Percentiles rank a stretch among this genome's conserved stretches.
Evolutionary conservation across 2,888 invertebrate species (phyloP).

Genomic region (Cryptocheilus praepositus): DNA sequence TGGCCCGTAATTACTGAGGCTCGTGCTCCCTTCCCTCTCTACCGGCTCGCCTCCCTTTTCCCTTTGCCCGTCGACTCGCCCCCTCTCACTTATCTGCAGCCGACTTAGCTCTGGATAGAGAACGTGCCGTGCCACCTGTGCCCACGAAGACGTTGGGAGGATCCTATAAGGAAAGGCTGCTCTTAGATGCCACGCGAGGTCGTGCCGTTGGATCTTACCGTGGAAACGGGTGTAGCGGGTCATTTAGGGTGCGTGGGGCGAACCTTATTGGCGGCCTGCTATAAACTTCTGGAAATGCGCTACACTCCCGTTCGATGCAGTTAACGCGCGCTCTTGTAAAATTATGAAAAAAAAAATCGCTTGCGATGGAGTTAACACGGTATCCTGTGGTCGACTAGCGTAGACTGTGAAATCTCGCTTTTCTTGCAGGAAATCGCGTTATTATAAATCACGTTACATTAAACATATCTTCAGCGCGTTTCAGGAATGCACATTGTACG

Average conservation of each 20-base stretch:
- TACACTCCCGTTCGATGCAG: too few relatives aligned
- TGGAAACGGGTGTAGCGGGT: constrained; percentile 44
- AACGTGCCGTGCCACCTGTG: constrained; percentile 60
- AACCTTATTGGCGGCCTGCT: too few relatives aligned
- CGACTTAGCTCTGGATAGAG: constrained; percentile 44
- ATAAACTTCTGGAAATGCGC: too few relatives aligned
- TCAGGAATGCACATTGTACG: too few relatives aligned
- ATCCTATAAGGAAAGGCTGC: constrained; percentile 53
- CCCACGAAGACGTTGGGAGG: constrained; percentile 44
- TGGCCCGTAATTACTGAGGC: constrained; percentile 66
- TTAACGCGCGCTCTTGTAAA: too few relatives aligned
- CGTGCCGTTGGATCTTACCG: constrained; percentile 45
- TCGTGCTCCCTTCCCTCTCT: constrained; percentile 31
- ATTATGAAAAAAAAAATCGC: too few relatives aligned
- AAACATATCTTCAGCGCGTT: too few relatives aligned
- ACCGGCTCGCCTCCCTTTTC: constrained; percentile 1
- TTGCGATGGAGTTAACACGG: too few relatives aligned
- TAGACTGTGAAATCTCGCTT: too few relatives aligned
- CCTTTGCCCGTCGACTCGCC: constrained; percentile 6
- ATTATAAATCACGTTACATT: too few relatives aligned
- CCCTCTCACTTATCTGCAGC: constrained; percentile 28
- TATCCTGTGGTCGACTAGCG: too few relatives aligned
- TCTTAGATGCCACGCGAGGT: constrained; percentile 40
- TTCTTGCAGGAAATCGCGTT: too few relatives aligned
- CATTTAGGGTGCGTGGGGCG: constrained; percentile 38